phyloP scores from a whole-genome alignment of 2,888 invertebrate species.

The Drosophila quinaria region DNA sequence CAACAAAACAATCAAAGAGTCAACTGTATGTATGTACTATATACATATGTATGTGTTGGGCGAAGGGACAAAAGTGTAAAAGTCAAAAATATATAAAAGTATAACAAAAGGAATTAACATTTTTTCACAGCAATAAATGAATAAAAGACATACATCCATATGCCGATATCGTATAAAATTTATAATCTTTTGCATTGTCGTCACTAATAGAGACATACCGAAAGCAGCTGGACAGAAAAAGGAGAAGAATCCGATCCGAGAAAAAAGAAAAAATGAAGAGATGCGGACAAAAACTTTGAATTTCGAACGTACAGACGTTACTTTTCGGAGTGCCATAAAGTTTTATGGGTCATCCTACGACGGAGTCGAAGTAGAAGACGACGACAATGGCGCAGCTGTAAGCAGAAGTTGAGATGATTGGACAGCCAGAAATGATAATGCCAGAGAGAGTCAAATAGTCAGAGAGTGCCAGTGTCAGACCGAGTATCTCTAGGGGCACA shows the following conservation, averaged over 20 bases:
- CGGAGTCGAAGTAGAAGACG: slow-evolving; percentile 25
- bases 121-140: slow-evolving; percentile 81
- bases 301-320: slow-evolving; percentile 65
- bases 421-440: slow-evolving; percentile 31
- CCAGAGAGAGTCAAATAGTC: too few species aligned
- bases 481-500: slow-evolving; percentile 61
- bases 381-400: slow-evolving; percentile 79
- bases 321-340: slow-evolving; percentile 71
- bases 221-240: slow-evolving; percentile 40
- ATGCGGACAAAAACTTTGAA: slow-evolving; percentile 55
- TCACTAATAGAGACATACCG: slow-evolving; percentile 78
- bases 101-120: slow-evolving; percentile 79
- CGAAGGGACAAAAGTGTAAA: slow-evolving; percentile 61
- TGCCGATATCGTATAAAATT: slow-evolving; percentile 65
- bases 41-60: slow-evolving; percentile 23
- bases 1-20: slow-evolving; percentile 45
- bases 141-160: slow-evolving; percentile 60
- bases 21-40: slow-evolving; percentile 41
- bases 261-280: slow-evolving; percentile 1
- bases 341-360: slow-evolving; percentile 62
- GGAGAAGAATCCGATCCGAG: slow-evolving; percentile 1
- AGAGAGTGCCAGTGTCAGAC: slow-evolving; percentile 21
- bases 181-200: slow-evolving; percentile 76
- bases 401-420: slow-evolving; percentile 76
- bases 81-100: slow-evolving; percentile 70